phyloP scores from a whole-genome alignment of 2,888 invertebrate genomes.

The Ectobius pallidus region DNA sequence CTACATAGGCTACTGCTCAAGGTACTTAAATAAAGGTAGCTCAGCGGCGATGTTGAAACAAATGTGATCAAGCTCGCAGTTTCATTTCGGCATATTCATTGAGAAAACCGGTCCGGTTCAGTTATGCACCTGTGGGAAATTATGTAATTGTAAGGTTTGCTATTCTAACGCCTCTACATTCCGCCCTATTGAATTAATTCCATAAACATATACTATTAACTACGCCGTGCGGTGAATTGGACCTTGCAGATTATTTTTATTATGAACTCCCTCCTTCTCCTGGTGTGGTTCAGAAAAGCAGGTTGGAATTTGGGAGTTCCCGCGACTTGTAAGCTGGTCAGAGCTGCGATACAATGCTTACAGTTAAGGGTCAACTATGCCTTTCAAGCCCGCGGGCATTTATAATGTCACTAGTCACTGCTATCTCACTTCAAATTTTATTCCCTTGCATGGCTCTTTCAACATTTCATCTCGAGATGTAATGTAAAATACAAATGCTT shows the following conservation, averaged over 20 bases:
- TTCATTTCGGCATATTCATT: no score
- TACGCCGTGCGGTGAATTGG: no score
- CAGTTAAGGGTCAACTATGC: neutral
- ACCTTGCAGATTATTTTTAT: neutral
- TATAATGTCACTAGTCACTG: neutral
- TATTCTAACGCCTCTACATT: neutral
- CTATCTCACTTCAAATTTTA: neutral
- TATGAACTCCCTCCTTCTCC: neutral
- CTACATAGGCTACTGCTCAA: no score
- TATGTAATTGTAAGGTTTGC: neutral
- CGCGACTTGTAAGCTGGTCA: neutral
- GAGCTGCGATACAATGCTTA: neutral
- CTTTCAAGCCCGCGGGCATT: neutral
- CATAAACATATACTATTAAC: neutral
- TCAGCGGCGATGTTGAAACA: no score
- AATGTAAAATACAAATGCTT: no score
- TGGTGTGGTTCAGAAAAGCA: neutral
- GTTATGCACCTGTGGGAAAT: neutral
- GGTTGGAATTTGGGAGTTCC: neutral
- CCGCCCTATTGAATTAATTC: neutral
- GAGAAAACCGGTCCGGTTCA: no score
- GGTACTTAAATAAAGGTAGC: no score
- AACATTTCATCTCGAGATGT: no score
- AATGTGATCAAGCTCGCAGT: no score
- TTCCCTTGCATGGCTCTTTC: neutral